phyloP scores from a whole-genome alignment of 2,797 vertebrate genomes.

The Amblyraja radiata region DNA sequence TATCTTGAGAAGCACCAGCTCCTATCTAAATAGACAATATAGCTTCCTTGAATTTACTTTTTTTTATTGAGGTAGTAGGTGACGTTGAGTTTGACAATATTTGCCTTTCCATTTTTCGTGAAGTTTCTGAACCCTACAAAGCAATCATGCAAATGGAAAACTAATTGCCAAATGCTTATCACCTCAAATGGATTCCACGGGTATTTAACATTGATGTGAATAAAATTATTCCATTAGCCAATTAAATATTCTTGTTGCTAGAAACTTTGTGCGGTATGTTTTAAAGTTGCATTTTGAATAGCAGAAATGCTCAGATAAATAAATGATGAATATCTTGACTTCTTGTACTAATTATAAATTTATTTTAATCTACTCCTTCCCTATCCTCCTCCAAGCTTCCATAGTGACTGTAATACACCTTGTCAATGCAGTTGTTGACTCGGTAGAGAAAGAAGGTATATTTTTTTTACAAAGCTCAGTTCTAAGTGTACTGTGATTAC shows the following conservation, averaged over 20 bases:
- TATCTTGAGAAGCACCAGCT: neutral
- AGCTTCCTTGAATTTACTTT: neutral
- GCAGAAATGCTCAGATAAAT: neutral
- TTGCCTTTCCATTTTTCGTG: neutral
- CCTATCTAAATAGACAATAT: neutral
- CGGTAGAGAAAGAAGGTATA: slow-evolving; percentile 89
- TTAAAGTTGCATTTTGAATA: slow-evolving; percentile 9
- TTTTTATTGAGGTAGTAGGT: neutral
- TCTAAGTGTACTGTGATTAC: slow-evolving; percentile 28
- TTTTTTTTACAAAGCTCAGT: slow-evolving; percentile 50
- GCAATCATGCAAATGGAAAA: neutral
- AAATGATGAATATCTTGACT: slow-evolving; percentile 3
- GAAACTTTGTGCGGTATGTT: neutral
- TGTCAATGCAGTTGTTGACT: slow-evolving; percentile 87
- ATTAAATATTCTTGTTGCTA: slow-evolving; percentile 16
- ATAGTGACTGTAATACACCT: slow-evolving; percentile 95
- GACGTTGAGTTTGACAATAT: neutral
- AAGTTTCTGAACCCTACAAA: neutral
- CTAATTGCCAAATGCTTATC: neutral
- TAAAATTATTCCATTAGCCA: too few relatives aligned
- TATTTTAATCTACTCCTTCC: slow-evolving; percentile 69
- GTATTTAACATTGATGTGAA: slow-evolving; percentile 2
- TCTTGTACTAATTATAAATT: slow-evolving; percentile 63
- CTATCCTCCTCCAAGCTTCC: slow-evolving; percentile 80
- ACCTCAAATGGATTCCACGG: neutral